Conservation (phyloP, 2,888 invertebrate genomes). For the Amiota mariae region DNA sequence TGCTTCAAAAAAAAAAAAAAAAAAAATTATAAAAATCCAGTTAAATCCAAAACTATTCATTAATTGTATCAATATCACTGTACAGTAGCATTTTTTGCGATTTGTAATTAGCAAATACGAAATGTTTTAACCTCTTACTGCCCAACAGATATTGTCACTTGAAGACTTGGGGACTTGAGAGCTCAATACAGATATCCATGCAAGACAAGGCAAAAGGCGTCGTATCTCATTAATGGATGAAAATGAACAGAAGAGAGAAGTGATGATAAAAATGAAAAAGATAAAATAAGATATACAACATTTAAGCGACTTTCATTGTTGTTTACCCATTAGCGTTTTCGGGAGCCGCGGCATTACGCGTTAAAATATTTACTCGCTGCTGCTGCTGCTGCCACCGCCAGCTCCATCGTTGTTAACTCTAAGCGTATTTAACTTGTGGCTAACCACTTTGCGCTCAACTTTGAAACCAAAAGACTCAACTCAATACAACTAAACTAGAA, state of each 20-base stretch:
- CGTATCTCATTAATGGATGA: background rate
- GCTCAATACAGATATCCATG: background rate
- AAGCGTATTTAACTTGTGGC: constrained; percentile 41
- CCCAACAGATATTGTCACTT: constrained; percentile 27
- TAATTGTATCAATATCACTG: background rate
- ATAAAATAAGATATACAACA: constrained; percentile 18
- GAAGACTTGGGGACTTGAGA: background rate
- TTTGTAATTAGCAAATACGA: constrained; percentile 39
- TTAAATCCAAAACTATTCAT: too few relatives aligned
- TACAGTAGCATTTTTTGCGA: constrained; percentile 34
- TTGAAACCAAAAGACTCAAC: constrained; percentile 9
- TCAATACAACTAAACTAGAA: too few relatives aligned
- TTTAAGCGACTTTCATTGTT: constrained; percentile 39
- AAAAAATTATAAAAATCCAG: too few relatives aligned
- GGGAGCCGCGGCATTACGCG: constrained; percentile 39
- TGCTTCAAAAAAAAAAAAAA: background rate
- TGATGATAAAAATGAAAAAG: constrained; percentile 12
- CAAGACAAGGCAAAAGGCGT: background rate
- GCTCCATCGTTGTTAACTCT: constrained; percentile 28
- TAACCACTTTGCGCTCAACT: constrained; percentile 38
- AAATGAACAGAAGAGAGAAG: constrained; percentile 29
- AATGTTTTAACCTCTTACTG: constrained; percentile 26
- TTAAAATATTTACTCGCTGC: constrained; percentile 58
- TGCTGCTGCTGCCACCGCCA: constrained; percentile 22
- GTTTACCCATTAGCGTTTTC: constrained; percentile 70